Evolutionary conservation across 2,888 invertebrate genomes (phyloP).

Genomic region (Candidula unifasciata): DNA sequence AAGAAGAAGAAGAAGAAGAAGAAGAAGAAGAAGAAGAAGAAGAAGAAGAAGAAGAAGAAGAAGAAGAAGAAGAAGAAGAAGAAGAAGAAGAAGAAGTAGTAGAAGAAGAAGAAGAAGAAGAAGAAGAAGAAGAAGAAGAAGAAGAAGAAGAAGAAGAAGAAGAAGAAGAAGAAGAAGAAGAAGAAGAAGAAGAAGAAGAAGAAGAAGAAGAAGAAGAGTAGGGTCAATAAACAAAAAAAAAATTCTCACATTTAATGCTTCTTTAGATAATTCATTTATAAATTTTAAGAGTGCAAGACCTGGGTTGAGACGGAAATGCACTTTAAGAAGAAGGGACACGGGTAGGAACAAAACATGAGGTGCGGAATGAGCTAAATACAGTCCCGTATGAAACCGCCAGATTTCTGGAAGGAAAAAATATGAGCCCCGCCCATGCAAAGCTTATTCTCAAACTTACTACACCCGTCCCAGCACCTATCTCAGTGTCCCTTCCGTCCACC

Average conservation of each 20-base stretch:
- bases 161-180: constrained; percentile 12
- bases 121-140: constrained; percentile 23
- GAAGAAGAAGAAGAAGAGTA: too few relatives aligned
- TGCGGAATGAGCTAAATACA: too few relatives aligned
- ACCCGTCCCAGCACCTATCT: background rate
- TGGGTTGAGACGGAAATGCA: background rate
- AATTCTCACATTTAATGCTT: too few relatives aligned
- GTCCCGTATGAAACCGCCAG: too few relatives aligned
- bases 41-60: background rate
- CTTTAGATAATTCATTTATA: too few relatives aligned
- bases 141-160: constrained; percentile 17
- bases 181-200: background rate
- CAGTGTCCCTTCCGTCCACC: too few relatives aligned
- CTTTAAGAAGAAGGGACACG: background rate
- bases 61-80: constrained; percentile 1
- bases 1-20: background rate
- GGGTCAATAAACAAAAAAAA: background rate
- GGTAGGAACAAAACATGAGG: background rate
- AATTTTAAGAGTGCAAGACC: background rate
- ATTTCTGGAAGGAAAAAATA: too few relatives aligned
- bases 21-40: background rate
- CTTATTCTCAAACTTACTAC: background rate
- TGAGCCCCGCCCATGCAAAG: background rate
- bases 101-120: background rate
- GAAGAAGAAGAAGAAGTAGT: background rate